These are phyloP conservation scores for Trissolcus brochymenae DNA, from an alignment of 2,888 invertebrate species.

Conservation along the genomic window DNA sequence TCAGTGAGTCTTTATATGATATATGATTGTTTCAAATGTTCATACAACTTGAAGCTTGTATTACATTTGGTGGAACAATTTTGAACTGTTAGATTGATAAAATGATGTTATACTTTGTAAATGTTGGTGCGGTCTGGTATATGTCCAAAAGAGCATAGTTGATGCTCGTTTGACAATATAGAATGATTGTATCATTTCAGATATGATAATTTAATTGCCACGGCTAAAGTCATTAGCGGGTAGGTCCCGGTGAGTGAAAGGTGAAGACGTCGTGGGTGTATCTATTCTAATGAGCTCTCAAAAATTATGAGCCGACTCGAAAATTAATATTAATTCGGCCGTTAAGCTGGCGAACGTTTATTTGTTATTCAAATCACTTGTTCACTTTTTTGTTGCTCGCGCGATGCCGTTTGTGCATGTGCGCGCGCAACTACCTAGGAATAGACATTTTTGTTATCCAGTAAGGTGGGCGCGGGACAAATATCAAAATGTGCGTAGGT, in stretches of 20 bases:
- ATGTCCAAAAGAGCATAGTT: too few species aligned
- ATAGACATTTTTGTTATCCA: slow-evolving; percentile 44
- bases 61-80: too few species aligned
- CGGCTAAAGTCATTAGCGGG: slow-evolving; percentile 20
- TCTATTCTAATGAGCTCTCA: slow-evolving; percentile 36
- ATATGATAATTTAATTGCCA: slow-evolving; percentile 45
- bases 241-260: slow-evolving; percentile 23
- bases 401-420: neutral
- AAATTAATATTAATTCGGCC: slow-evolving; percentile 41
- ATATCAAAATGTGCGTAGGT: slow-evolving; percentile 58
- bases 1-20: too few species aligned
- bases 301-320: slow-evolving; percentile 22
- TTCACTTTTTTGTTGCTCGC: neutral
- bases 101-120: too few species aligned
- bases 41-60: too few species aligned
- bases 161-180: neutral
- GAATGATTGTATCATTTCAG: slow-evolving; percentile 47
- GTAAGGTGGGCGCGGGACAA: slow-evolving; percentile 41
- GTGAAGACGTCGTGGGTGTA: slow-evolving; percentile 31
- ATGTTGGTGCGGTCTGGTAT: too few species aligned
- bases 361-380: slow-evolving; percentile 39
- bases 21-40: too few species aligned
- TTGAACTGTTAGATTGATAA: too few species aligned
- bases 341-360: slow-evolving; percentile 21
- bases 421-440: slow-evolving; percentile 3